Percentiles rank a stretch among this genome's conserved stretches.
Conservation (phyloP, 1,140 invertebrate species). For the Dreissena rostriformis region DNA sequence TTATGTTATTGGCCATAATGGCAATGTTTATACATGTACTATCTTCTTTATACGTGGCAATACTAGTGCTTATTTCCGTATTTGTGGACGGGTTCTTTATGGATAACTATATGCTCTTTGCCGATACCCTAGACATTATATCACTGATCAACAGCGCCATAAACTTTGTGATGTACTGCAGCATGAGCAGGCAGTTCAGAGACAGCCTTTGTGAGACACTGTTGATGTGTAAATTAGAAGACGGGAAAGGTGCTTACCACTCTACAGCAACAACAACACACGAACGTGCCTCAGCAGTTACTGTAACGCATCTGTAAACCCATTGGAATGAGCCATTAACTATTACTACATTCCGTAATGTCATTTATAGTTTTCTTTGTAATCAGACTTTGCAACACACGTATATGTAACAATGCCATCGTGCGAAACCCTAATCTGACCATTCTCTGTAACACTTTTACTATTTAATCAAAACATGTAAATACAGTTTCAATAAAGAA, state of each 20-base stretch:
- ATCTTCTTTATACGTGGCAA: constrained; percentile 89
- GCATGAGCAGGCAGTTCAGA: constrained; percentile 96
- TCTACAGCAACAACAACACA: background rate
- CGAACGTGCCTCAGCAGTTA: background rate
- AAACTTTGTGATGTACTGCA: constrained; percentile 96
- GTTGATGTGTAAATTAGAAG: background rate
- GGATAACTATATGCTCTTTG: constrained; percentile 85
- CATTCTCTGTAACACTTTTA: too few species aligned
- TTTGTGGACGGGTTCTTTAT: constrained; percentile 70
- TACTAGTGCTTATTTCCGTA: constrained; percentile 78
- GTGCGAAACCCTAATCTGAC: too few species aligned
- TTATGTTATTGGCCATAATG: constrained; percentile 75
- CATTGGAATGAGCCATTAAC: too few species aligned
- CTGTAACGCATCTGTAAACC: background rate
- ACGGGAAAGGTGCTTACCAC: background rate
- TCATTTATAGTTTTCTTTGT: too few species aligned
- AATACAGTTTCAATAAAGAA: too few species aligned
- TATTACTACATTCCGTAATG: too few species aligned
- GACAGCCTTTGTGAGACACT: constrained; percentile 86
- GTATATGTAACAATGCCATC: too few species aligned
- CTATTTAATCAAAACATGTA: too few species aligned
- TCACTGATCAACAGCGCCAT: constrained; percentile 95
- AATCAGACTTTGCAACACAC: too few species aligned
- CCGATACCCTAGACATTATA: constrained; percentile 94
- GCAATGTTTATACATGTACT: constrained; percentile 92